Evolutionary conservation across 2,888 invertebrate genomes (phyloP), one percentile per base, ranked within the genome.

Genomic region (Metellina segmentata): DNA sequence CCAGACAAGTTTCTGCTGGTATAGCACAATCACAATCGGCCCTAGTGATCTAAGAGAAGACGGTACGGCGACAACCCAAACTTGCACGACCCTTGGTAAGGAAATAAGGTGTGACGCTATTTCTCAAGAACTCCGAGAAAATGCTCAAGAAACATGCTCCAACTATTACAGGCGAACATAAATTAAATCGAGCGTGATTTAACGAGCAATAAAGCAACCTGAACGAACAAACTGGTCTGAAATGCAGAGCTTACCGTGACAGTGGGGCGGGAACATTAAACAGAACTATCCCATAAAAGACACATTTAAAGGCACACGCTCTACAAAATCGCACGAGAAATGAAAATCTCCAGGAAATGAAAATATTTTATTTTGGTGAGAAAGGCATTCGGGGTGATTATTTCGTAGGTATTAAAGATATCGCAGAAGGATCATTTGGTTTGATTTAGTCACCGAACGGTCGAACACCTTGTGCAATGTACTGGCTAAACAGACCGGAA

Each of bases 121-220:
- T 61, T 61, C 61, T 61, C 61, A 61, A 61, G 61, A 34, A 34
- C 34, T 4, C 34, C 34, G 69, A 49, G 77, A 20, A 79, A 79
- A 61, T 61, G 61, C 61, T 72, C 61, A 11, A 61, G 61, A 61
- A 61, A 72, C 70, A 82, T 72, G 72, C 61, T 52, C 71, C 72
- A 52, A 82, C 75, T 85, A 75, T 85, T 85, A 74, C 11, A 53
- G 13, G 85, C 75, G 20, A 53, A 85, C 85, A 79, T 79, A 85
- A 85, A 85, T 85, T 85, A 75, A 85, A 85, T 85, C 53, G 85
- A 16, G 74, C 85, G 20, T 75, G 61, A 9, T 61, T 85, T 85
- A 85, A 85, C 74, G 85, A 85, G 74, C 85, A 53, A 85, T 75
- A 85, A 85, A 85, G 53, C 74, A 53, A 71, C 61, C 85, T 53